Evolutionary conservation across 2,888 invertebrate genomes (phyloP).

Genomic region (Drosophila mulleri): DNA sequence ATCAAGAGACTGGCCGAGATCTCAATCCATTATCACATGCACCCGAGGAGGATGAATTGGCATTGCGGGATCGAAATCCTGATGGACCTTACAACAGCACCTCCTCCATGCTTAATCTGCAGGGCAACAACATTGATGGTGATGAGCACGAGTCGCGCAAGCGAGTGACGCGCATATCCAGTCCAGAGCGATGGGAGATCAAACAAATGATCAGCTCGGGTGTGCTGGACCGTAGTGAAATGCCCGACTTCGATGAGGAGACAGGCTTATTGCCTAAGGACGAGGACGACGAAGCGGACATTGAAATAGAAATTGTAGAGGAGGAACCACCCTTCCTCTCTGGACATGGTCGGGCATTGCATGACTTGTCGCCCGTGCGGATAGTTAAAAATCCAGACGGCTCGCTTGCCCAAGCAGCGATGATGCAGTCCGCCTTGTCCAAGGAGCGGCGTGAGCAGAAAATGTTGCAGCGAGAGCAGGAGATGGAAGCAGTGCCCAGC

Average conservation of each 20-base stretch:
- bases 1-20: conserved; percentile 97
- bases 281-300: conserved; percentile 97
- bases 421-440: conserved; percentile 99
- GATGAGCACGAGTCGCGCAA: conserved; percentile 93
- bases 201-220: conserved; percentile 98
- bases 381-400: conserved; percentile 99
- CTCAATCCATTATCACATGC: conserved; percentile 93
- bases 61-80: conserved; percentile 91
- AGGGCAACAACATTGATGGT: conserved; percentile 87
- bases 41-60: conserved; percentile 86
- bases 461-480: conserved; percentile 97
- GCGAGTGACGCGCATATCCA: conserved; percentile 95
- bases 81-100: conserved; percentile 91
- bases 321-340: conserved; percentile 99
- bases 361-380: conserved; percentile 96
- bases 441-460: conserved; percentile 98
- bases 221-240: conserved; percentile 95
- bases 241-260: conserved; percentile 99
- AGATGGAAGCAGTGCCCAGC: conserved; percentile 93
- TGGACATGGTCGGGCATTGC: conserved; percentile 95
- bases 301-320: conserved; percentile 99
- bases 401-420: conserved; percentile 98
- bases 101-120: conserved; percentile 87
- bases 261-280: conserved; percentile 95
- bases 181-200: conserved; percentile 99